Evolutionary conservation across 2,797 vertebrate genomes (phyloP).

Genomic region (Eleutherodactylus coqui): DNA sequence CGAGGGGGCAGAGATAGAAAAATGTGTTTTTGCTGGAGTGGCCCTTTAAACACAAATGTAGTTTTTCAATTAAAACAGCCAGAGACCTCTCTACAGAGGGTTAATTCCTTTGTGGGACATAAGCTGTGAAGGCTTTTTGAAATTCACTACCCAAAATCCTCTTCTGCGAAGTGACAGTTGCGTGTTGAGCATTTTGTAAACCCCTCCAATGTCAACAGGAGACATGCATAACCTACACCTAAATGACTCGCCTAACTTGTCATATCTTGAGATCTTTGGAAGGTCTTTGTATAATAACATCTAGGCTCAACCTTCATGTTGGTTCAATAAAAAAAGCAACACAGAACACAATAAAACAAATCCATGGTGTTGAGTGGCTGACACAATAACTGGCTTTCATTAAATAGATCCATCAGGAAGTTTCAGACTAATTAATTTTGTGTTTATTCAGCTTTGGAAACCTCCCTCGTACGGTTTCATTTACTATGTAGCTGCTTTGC

Average conservation of each 20-base stretch:
- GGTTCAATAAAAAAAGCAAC: conserved; percentile 51
- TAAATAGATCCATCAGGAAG: conserved; percentile 75
- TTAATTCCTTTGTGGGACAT: neutral
- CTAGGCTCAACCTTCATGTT: conserved; percentile 40
- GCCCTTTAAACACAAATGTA: neutral
- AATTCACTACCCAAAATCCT: neutral
- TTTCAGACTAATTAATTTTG: conserved; percentile 79
- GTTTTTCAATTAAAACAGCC: neutral
- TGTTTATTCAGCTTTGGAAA: conserved; percentile 80
- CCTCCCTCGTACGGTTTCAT: conserved; percentile 79
- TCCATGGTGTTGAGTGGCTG: conserved; percentile 53
- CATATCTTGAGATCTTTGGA: conserved; percentile 17
- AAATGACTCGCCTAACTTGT: conserved; percentile 1
- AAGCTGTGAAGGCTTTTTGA: neutral
- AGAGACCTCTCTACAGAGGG: neutral
- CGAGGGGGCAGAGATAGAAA: too few relatives aligned
- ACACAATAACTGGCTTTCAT: conserved; percentile 63
- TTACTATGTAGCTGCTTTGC: conserved; percentile 77
- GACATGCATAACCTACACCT: neutral
- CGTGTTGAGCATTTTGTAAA: neutral
- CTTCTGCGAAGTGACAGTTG: neutral
- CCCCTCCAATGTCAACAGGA: neutral
- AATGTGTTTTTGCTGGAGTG: too few relatives aligned
- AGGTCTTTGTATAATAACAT: conserved; percentile 26
- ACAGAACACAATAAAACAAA: conserved; percentile 57